A percentile compares a stretch with the other conserved stretches of the same genome.
Evolutionary conservation across 2,113 vertebrate genomes (phyloP).

Genomic region (Eubucco bourcierii): DNA sequence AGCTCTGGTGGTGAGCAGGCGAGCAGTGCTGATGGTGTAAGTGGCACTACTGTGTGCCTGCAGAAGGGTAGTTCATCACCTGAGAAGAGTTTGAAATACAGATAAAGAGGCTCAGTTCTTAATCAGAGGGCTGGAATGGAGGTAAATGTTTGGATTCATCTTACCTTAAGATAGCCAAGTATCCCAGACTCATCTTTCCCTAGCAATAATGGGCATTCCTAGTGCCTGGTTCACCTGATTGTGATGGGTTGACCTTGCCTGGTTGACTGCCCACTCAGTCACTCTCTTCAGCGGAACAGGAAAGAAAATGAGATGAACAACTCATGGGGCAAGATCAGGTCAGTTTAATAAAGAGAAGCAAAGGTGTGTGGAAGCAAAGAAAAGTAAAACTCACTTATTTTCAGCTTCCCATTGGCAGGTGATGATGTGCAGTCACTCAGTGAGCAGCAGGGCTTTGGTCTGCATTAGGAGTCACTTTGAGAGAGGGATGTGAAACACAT

Average conservation of each 20-base stretch:
- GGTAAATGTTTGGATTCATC: background rate
- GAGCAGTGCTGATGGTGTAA: background rate
- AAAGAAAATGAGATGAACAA: background rate
- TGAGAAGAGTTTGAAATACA: background rate
- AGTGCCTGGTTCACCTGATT: fast-evolving
- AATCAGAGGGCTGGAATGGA: background rate
- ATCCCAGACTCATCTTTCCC: background rate
- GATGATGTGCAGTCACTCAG: background rate
- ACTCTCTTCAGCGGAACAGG: background rate
- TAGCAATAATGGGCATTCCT: background rate
- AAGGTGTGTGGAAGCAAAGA: background rate
- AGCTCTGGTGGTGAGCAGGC: background rate
- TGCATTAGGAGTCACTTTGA: fast-evolving
- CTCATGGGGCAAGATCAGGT: background rate
- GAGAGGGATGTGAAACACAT: background rate
- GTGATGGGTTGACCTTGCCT: background rate
- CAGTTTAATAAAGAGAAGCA: background rate
- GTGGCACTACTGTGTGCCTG: background rate
- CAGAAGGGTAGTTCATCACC: background rate
- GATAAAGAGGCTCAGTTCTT: background rate
- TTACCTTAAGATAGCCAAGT: background rate
- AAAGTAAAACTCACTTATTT: background rate
- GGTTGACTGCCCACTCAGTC: background rate
- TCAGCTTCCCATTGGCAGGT: background rate
- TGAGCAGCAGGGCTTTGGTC: background rate